phyloP scores from a whole-genome alignment of 1,140 invertebrate species.

The Pseudomyrmex cubaensis region DNA sequence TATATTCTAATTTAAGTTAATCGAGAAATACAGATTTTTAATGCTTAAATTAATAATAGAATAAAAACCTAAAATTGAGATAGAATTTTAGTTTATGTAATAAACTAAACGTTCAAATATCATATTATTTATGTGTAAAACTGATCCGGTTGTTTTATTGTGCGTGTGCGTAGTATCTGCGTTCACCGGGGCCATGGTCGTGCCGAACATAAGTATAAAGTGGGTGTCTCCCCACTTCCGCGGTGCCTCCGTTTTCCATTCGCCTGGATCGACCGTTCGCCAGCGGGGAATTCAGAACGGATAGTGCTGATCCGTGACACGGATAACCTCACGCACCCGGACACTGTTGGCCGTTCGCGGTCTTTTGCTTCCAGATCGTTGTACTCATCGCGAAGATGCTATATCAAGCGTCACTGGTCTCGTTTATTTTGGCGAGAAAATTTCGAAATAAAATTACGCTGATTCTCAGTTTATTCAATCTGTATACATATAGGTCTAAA shows the following conservation, averaged over 20 bases:
- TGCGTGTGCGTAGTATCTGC: constrained; percentile 33
- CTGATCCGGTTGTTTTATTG: constrained; percentile 59
- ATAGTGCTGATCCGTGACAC: constrained; percentile 70
- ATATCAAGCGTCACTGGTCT: constrained; percentile 1
- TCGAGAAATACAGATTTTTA: too few species aligned
- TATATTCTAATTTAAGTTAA: too few species aligned
- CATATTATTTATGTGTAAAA: constrained; percentile 3
- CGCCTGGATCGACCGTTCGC: constrained; percentile 59
- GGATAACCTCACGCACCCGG: constrained; percentile 79
- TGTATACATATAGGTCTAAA: too few species aligned
- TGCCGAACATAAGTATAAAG: constrained; percentile 54
- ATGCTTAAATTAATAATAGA: neutral
- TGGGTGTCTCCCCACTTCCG: constrained; percentile 57
- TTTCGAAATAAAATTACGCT: constrained; percentile 13
- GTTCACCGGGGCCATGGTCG: constrained; percentile 68
- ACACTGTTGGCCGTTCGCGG: constrained; percentile 64
- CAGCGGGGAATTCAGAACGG: constrained; percentile 75
- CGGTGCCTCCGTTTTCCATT: constrained; percentile 48
- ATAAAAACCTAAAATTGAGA: neutral
- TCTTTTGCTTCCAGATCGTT: constrained; percentile 68
- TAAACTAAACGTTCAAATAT: neutral
- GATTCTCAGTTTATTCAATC: neutral
- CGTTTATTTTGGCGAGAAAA: constrained; percentile 1
- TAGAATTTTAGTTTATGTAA: neutral
- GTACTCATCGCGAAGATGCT: constrained; percentile 61